Evolutionary conservation across 2,888 invertebrate genomes (phyloP).

Genomic region (Linyphia triangularis): DNA sequence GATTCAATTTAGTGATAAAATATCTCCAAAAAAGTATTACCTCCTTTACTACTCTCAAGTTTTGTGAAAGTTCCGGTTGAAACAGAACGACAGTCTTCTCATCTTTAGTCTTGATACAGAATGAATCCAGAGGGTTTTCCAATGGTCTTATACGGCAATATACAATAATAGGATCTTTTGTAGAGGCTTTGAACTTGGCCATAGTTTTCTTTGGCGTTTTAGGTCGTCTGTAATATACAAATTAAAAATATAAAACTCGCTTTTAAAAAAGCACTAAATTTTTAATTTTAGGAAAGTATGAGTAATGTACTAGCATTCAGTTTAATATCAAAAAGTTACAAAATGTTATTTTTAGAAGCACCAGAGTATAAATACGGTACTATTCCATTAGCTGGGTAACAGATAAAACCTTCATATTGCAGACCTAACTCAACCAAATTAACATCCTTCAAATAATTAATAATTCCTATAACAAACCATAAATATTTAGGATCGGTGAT

Average conservation of each 20-base stretch:
- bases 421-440: too few species aligned
- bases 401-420: too few species aligned
- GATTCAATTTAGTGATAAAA: too few species aligned
- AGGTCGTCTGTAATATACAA: conserved; percentile 29
- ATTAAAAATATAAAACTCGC: background rate
- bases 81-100: conserved; percentile 79
- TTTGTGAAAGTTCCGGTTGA: conserved; percentile 79
- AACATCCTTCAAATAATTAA: too few species aligned
- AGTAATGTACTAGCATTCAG: too few species aligned
- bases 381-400: too few species aligned
- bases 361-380: too few species aligned
- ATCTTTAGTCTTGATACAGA: conserved; percentile 79
- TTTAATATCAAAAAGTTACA: background rate
- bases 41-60: conserved; percentile 45
- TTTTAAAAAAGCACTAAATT: background rate
- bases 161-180: conserved; percentile 88
- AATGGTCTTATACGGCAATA: conserved; percentile 92
- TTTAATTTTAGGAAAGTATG: background rate
- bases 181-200: conserved; percentile 34
- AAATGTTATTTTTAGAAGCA: background rate
- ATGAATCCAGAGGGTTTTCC: conserved; percentile 83
- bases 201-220: conserved; percentile 55
- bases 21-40: too few species aligned
- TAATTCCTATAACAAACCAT: too few species aligned
- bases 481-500: too few species aligned